phyloP scores from a whole-genome alignment of 1,140 invertebrate species.

The Microvelia longipes region DNA sequence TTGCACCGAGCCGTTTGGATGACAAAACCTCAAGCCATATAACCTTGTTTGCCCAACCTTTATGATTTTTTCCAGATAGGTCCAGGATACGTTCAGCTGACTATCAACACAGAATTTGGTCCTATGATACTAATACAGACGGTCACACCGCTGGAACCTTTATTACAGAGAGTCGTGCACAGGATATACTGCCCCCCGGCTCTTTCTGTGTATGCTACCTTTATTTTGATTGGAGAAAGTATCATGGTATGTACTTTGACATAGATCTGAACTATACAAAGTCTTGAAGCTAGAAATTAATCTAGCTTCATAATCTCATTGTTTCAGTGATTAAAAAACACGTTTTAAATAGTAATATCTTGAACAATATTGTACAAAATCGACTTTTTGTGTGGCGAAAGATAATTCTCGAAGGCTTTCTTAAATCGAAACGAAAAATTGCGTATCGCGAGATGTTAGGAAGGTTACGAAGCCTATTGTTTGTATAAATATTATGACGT shows the following conservation, averaged over 20 bases:
- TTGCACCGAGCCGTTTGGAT: too few relatives aligned
- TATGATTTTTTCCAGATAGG: conserved; percentile 60
- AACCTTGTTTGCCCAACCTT: too few relatives aligned
- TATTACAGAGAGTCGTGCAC: conserved; percentile 63
- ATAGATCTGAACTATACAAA: background rate
- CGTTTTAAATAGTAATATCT: background rate
- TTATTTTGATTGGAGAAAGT: conserved; percentile 53
- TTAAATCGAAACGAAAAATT: too few relatives aligned
- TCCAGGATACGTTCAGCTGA: conserved; percentile 58
- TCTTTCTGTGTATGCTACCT: conserved; percentile 44
- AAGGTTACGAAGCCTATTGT: too few relatives aligned
- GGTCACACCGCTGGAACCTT: conserved; percentile 61
- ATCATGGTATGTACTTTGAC: conserved; percentile 43
- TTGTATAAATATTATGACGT: too few relatives aligned
- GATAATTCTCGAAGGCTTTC: background rate
- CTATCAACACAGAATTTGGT: conserved; percentile 44
- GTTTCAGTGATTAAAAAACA: background rate
- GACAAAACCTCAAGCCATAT: too few relatives aligned
- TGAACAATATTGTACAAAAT: background rate
- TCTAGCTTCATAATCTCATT: background rate
- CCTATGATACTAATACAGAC: conserved; percentile 54
- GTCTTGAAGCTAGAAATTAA: background rate
- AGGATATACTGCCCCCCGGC: conserved; percentile 46
- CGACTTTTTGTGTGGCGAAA: background rate
- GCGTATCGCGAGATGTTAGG: too few relatives aligned